Conservation (phyloP, 1,140 invertebrate genomes). For the Leptinotarsa defecta region DNA sequence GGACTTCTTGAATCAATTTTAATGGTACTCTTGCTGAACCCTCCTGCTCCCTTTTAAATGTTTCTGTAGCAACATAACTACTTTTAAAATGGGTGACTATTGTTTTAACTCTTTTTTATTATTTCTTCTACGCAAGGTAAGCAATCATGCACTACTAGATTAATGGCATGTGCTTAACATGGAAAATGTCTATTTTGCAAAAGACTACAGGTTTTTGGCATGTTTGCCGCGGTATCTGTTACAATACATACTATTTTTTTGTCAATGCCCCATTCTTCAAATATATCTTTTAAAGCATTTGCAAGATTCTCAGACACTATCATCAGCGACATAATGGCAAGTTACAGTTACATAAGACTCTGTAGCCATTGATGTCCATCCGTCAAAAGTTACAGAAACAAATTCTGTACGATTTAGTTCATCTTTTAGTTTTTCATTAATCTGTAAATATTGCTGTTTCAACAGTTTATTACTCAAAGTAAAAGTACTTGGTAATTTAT, state of each 20-base stretch:
- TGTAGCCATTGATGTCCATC: conserved; percentile 25
- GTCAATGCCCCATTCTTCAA: conserved; percentile 25
- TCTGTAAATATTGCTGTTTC: conserved; percentile 7
- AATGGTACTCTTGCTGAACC: conserved; percentile 6
- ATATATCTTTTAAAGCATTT: conserved; percentile 8
- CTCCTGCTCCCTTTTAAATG: conserved; percentile 29
- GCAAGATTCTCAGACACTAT: conserved; percentile 25
- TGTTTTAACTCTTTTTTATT: conserved; percentile 17
- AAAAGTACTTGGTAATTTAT: conserved; percentile 38
- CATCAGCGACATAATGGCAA: conserved; percentile 19
- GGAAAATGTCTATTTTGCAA: conserved; percentile 26
- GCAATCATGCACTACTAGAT: conserved; percentile 24
- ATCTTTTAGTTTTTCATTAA: conserved; percentile 12
- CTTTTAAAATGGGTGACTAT: conserved; percentile 32
- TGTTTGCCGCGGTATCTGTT: conserved; percentile 27
- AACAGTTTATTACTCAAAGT: conserved; percentile 24
- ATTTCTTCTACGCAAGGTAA: not conserved
- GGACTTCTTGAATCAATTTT: conserved; percentile 26
- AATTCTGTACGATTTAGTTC: conserved; percentile 13
- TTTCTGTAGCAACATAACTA: conserved; percentile 29
- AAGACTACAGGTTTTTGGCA: conserved; percentile 22
- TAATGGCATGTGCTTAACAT: conserved; percentile 30
- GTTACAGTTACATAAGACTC: conserved; percentile 32
- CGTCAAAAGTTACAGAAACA: conserved; percentile 29
- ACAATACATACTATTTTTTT: conserved; percentile 28